Percentiles rank a stretch among this genome's conserved stretches.
These are phyloP conservation scores for Sarcoramphus papa DNA, from an alignment of 2,797 vertebrate genomes.

Conservation along the genomic window DNA sequence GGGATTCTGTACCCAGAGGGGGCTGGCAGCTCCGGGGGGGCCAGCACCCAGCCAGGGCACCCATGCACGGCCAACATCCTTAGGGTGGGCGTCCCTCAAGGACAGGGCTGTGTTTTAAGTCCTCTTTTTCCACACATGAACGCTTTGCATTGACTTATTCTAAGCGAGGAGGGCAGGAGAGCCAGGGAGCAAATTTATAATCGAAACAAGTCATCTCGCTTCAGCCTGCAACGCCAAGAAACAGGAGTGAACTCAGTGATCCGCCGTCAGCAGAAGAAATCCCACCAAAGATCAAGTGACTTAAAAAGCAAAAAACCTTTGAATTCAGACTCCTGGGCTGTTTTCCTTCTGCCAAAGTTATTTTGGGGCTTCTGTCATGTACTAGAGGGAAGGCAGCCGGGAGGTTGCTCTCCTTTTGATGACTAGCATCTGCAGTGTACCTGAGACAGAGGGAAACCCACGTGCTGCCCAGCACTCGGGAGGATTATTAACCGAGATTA, in stretches of 20 bases:
- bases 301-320: neutral
- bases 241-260: rapidly evolving
- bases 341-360: neutral
- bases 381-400: neutral
- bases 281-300: neutral
- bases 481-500: neutral
- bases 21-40: rapidly evolving
- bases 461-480: neutral
- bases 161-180: neutral
- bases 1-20: neutral
- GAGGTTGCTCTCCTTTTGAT: neutral
- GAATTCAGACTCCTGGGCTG: neutral
- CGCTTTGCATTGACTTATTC: neutral
- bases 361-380: rapidly evolving
- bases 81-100: neutral
- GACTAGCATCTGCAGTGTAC: rapidly evolving
- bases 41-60: rapidly evolving
- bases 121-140: rapidly evolving
- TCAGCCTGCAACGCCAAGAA: rapidly evolving
- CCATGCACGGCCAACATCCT: rapidly evolving
- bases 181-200: neutral
- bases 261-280: rapidly evolving
- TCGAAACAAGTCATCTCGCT: rapidly evolving
- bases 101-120: rapidly evolving
- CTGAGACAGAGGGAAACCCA: neutral